Base-by-base conservation (phyloP, 92 coral and sea anemone genomes). In the Hydrozoanthus gracilis region DNA sequence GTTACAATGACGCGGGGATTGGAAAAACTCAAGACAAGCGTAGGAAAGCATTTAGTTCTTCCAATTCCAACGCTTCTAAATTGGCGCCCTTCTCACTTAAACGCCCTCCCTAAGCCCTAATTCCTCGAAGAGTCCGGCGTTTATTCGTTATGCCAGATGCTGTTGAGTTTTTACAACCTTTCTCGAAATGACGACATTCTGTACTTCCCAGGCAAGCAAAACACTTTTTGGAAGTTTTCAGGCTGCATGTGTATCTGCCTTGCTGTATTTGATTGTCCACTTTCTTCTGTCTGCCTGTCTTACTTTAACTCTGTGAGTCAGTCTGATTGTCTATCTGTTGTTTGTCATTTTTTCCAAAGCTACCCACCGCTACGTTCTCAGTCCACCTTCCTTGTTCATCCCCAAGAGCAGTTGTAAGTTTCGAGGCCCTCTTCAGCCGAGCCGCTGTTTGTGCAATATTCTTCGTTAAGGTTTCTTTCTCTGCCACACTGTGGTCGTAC, bases 301-400 rank as follows among this genome's bases (percentile, higher is more conserved):
- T 6, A 3, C 50, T 72, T 10, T 72, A 2, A 14, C 20, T 46
- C 6, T 6, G 60, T 5, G 16, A 3, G 39, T 73, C 44, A 47
- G 14, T 73, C 44, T 47, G 44, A 48, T 15, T 74, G 58, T 48
- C 14, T 74, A 14, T 74, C 45, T 16, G 45, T n/a, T 16, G 45
- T n/a, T 12, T 44, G 10, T 62, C 44, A 4, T 1, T 79, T 13
- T 10, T n/a, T 16, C 62, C 11, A 6, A 9, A 11, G 7, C 7
- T 3, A 70, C 92, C 15, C 87, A 96, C 99, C 92, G 99, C 99
- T 8, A 96, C 94, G 60, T 96, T 96, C 87, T 95, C 99, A 11
- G 99, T 96, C 99, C 99, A 96, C 71, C 99, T 91, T 69, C 94
- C 98, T 78, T 96, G 99, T 83, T 96, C 99, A 52, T 96, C 99